Evolutionary conservation across 53 echinoderm and acorn worm species (phyloP), one percentile per base, ranked within the genome.

Genomic region (Holothuria scabra): DNA sequence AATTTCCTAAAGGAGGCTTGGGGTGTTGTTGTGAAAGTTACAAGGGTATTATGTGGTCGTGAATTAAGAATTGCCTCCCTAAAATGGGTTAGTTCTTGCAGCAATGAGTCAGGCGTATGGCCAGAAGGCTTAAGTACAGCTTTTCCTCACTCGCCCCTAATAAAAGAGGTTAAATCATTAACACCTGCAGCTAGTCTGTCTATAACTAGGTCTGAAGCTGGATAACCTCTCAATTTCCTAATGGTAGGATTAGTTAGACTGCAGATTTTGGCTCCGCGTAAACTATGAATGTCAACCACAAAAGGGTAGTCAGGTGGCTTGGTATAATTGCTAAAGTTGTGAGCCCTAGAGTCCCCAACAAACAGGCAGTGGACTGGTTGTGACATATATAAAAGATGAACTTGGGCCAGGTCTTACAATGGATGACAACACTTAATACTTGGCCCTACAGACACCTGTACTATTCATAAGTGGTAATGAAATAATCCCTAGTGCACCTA

Each of bases 1-100:
- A 63, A 63, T 63, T 63, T 63, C 63, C 63, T 63, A 5, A 63
- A 63, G 25, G 63, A 63, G 9, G 63, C 63, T 19, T 14, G 63
- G 12, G 63, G 63, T 1, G n/a, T 63, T 9, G 63, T 63, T 10
- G 29, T 29, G 21, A 63, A 63, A 12, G 63, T 28, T 10, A 63
- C 63, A 19, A 63, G n/a, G 63, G 63, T 63, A 5, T 63, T 13
- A 1, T 10, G 25, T 2, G 63, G 63, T 1, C 63, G 63, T 1
- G 8, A 63, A 25, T 12, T 5, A 28, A 16, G 29, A 1, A 63
- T 20, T 12, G 63, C 63, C 29, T 61, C 63, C 18, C 63, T 63
- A 19, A 28, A 63, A 18, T 20, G 18, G 1, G 6, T 63, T 63
- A 63, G n/a, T 20, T 63, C 63, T 6, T 1, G 18, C 1, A 63